A percentile compares a stretch with the other conserved stretches of the same genome.
Evolutionary conservation across 2,113 vertebrate genomes (phyloP).

Genomic region (human): GRCh38 chr19:53111001-53111500

Average conservation of each 20-base stretch:
- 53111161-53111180: background rate
- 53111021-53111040: background rate
- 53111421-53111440: no score
- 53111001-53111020: background rate
- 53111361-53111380: no score
- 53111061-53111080: background rate
- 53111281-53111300: background rate
- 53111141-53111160: background rate
- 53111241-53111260: background rate
- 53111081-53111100: background rate
- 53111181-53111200: background rate
- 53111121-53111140: background rate
- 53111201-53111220: background rate
- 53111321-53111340: background rate
- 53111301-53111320: background rate
- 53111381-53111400: no score
- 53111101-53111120: background rate
- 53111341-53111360: no score
- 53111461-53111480: no score
- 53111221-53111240: background rate
- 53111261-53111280: background rate
- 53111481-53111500: no score
- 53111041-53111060: background rate
- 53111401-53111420: no score
- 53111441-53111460: no score